Evolutionary conservation across 1,140 invertebrate genomes (phyloP).

Genomic region (Zaprionus tsacasi): DNA sequence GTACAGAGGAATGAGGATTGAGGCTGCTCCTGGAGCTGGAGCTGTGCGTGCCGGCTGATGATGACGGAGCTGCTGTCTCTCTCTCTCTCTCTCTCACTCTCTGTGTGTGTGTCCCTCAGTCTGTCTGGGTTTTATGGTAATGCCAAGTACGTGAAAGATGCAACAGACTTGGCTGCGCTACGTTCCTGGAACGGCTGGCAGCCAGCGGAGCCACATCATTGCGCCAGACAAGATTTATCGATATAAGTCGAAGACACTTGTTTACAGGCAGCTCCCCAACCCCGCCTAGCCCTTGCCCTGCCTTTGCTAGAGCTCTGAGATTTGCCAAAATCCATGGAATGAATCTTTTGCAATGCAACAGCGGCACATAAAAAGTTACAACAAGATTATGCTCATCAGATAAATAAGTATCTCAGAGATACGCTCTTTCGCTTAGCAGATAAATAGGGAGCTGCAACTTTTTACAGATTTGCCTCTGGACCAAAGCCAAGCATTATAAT

Average conservation of each 20-base stretch:
- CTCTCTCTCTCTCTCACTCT: neutral
- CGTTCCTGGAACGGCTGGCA: conserved; percentile 30
- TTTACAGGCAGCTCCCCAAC: conserved; percentile 22
- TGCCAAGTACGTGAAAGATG: conserved; percentile 54
- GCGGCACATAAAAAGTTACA: conserved; percentile 29
- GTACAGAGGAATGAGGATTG: neutral
- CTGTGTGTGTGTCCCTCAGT: neutral
- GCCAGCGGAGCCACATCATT: conserved; percentile 17
- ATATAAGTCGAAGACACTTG: conserved; percentile 52
- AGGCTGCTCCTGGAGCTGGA: neutral
- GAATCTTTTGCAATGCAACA: conserved; percentile 23
- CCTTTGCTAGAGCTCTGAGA: neutral
- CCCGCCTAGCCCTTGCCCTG: neutral
- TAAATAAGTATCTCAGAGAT: conserved; percentile 23
- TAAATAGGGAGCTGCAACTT: neutral
- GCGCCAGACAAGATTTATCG: conserved; percentile 54
- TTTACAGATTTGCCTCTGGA: neutral
- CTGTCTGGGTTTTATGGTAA: conserved; percentile 45
- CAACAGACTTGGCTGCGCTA: conserved; percentile 39
- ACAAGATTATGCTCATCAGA: conserved; percentile 40
- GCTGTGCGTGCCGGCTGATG: conserved; percentile 32
- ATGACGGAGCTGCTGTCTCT: conserved; percentile 32
- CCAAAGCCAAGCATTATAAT: neutral
- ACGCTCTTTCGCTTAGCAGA: conserved; percentile 4
- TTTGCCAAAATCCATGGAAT: conserved; percentile 32